Base-by-base conservation (phyloP, 2,113 vertebrate species). In the Cheilinus undulatus region DNA sequence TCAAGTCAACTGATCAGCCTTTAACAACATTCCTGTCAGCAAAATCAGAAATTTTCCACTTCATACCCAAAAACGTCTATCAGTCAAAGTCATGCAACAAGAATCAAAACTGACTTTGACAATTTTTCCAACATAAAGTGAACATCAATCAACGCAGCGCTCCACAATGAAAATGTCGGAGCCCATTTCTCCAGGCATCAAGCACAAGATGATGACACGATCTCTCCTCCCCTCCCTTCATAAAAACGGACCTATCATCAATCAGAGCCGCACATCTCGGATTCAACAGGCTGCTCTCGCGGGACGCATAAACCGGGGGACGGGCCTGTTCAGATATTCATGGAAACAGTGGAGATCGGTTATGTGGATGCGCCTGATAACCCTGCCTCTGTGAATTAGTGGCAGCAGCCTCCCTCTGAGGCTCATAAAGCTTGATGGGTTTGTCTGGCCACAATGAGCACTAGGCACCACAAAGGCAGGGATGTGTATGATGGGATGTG, bases 281-380 rank as follows among this genome's bases (percentile, higher is more conserved):
- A 32, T 71, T 78, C 68, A 72, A 83, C 78, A 70, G 81, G 81
- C 72, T 24, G 30, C 17, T 48, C 72, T 69, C 26, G 2, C 20
- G 38, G 58, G 67, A 70, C n/a, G 73, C 64, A 43, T 75, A 70
- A 69, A 71, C 23, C 5, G 0, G n/a, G 26, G 28, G 43, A 68
- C 20, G 72, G 8, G 59, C 48, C 77, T 84, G 76, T 58, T 88
- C 85, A 67, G 63, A 72, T 89, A 86, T 91, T 90, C 78, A 91
- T 86, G 69, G 69, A 65, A 84, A 71, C 64, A 60, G 54, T 61
- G 53, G 19, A 68, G 70, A 69, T 82, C 11, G 19, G 57, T 56
- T 52, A 38, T 62, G 73, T 72, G 74, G 81, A 76, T 83, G 71
- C 36, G 45, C 64, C 60, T 60, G 52, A 88, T 76, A 54, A 82